A percentile compares a stretch with the other conserved stretches of the same genome.
These are phyloP conservation scores for Cichlasoma orientale DNA, from an alignment of 2,797 vertebrate genomes.

Conservation along the genomic window DNA sequence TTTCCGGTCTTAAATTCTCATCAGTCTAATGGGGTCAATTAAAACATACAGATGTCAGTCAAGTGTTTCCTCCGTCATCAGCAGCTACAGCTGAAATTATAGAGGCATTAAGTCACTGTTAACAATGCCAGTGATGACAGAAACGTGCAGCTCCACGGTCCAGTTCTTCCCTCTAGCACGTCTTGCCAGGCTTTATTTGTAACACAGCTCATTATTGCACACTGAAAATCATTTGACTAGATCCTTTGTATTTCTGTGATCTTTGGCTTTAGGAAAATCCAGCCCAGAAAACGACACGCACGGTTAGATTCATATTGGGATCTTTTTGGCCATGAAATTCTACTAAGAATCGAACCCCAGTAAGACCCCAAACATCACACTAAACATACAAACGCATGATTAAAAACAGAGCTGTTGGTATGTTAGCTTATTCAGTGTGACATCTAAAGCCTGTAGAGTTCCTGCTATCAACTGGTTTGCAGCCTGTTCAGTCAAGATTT, in stretches of 20 bases:
- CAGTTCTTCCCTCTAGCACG: neutral
- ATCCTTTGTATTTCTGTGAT: constrained; percentile 34
- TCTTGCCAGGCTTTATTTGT: constrained; percentile 27
- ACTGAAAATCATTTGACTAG: constrained; percentile 32
- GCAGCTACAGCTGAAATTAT: neutral
- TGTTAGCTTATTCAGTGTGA: neutral
- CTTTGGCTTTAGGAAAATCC: constrained; percentile 50
- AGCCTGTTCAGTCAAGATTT: neutral
- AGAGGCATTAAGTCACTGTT: constrained; percentile 3
- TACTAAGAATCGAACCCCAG: neutral
- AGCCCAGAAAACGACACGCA: constrained; percentile 20
- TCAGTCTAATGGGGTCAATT: constrained; percentile 13
- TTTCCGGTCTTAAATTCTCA: neutral
- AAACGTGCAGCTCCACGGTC: neutral
- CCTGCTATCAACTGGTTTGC: neutral
- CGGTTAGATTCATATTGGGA: constrained; percentile 11
- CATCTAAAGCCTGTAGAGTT: neutral
- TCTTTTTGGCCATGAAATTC: neutral
- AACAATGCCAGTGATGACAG: constrained; percentile 3
- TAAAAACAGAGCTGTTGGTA: neutral
- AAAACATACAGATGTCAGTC: constrained; percentile 21
- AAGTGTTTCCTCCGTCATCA: constrained; percentile 18
- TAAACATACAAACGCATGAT: neutral
- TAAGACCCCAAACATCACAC: constrained; percentile 5
- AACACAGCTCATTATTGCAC: constrained; percentile 47